These are phyloP conservation scores for Hestina assimilis DNA, from an alignment of 1,140 invertebrate genomes.

Conservation along the genomic window DNA sequence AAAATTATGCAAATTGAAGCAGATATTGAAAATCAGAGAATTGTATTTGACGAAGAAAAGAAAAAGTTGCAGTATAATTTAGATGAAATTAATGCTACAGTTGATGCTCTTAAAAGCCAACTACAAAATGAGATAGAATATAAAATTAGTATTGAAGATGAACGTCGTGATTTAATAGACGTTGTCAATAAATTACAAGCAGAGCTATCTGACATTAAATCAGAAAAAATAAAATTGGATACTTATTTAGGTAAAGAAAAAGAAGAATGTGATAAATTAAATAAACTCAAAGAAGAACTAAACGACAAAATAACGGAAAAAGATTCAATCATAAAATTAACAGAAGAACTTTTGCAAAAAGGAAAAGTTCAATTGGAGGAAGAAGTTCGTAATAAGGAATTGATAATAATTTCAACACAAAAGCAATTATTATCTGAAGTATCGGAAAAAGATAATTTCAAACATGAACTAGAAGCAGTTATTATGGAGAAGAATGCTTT, in stretches of 20 bases:
- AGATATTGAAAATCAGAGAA: conserved; percentile 43
- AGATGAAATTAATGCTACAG: conserved; percentile 45
- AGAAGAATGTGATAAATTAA: conserved; percentile 21
- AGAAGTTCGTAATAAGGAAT: conserved; percentile 27
- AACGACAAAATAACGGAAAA: conserved; percentile 12
- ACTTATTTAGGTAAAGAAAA: conserved; percentile 12
- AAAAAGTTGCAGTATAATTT: conserved; percentile 37
- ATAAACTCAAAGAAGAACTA: conserved; percentile 13
- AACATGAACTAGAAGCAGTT: conserved; percentile 7
- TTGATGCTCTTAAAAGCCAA: conserved; percentile 46
- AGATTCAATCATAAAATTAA: conserved; percentile 3
- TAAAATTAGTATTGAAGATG: conserved; percentile 41
- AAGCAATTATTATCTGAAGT: conserved; percentile 12
- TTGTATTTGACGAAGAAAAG: conserved; percentile 36
- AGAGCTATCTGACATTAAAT: conserved; percentile 15
- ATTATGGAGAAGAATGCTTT: conserved; percentile 3
- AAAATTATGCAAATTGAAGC: conserved; percentile 40
- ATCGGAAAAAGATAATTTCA: conserved; percentile 12
- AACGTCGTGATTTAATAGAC: conserved; percentile 11
- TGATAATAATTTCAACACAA: no score
- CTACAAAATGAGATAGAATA: conserved; percentile 51
- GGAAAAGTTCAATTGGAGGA: conserved; percentile 20
- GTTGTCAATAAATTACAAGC: conserved; percentile 10
- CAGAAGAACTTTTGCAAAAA: conserved; percentile 9
- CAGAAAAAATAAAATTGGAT: conserved; percentile 7